Conservation (phyloP, 2,113 vertebrate species). For the Marcusenius ussheri region DNA sequence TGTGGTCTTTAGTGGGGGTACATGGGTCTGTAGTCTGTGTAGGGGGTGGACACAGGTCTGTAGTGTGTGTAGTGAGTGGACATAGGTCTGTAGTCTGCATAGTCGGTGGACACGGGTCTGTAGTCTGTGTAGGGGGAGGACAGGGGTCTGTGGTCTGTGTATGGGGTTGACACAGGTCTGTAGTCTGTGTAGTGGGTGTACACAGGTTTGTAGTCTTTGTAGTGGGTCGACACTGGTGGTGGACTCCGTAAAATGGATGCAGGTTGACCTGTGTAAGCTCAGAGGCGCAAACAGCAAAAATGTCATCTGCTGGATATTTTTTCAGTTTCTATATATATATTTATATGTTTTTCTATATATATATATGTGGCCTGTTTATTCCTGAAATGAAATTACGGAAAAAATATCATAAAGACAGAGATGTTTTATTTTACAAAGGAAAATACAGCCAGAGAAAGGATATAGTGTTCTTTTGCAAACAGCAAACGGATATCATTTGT, state of each 20-base stretch:
- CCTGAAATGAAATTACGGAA: background rate
- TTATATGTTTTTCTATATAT: background rate
- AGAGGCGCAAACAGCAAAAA: background rate
- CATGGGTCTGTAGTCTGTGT: too few relatives aligned
- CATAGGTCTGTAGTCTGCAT: too few relatives aligned
- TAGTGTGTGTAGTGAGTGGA: background rate
- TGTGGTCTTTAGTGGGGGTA: background rate
- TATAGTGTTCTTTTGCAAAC: background rate
- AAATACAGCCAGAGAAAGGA: background rate
- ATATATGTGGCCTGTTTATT: background rate
- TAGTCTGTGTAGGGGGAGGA: background rate
- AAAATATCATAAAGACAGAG: background rate
- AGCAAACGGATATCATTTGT: background rate
- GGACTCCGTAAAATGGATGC: background rate
- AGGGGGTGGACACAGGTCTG: background rate
- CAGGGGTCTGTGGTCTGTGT: too few relatives aligned
- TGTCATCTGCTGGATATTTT: background rate
- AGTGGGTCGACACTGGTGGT: too few relatives aligned
- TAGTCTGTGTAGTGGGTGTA: too few relatives aligned
- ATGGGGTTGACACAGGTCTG: too few relatives aligned
- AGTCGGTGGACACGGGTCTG: too few relatives aligned
- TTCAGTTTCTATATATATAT: background rate
- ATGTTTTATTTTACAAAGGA: background rate
- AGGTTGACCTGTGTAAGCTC: background rate
- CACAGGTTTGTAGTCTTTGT: too few relatives aligned